Evolutionary conservation across 2,797 vertebrate species (phyloP).

Genomic region (Pantherophis vulpinus): DNA sequence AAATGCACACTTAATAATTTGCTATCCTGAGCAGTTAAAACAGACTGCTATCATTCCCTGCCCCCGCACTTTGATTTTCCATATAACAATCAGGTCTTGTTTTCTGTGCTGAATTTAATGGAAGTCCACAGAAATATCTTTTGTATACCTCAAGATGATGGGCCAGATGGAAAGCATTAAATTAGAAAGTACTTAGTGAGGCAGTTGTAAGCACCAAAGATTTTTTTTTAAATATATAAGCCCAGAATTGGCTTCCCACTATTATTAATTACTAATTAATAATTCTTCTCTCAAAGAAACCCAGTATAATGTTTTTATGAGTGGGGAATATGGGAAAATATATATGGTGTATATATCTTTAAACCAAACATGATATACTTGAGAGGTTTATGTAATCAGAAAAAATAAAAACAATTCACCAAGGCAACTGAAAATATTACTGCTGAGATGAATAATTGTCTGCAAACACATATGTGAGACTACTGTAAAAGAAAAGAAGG

Average conservation of each 20-base stretch:
- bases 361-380: not conserved
- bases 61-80: not conserved
- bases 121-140: conserved; percentile 12
- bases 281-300: conserved; percentile 8
- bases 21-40: conserved; percentile 9
- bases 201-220: conserved; percentile 13
- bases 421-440: conserved; percentile 1
- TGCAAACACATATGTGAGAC: not conserved
- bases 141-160: not conserved
- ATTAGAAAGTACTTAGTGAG: conserved; percentile 26
- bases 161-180: conserved; percentile 39
- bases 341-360: not conserved
- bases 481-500: conserved; percentile 17
- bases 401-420: conserved; percentile 38
- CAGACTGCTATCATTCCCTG: conserved; percentile 7
- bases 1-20: conserved; percentile 28
- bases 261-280: conserved; percentile 13
- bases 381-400: conserved; percentile 31
- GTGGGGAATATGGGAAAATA: not conserved
- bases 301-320: not conserved
- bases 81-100: conserved; percentile 21
- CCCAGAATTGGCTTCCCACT: conserved; percentile 11
- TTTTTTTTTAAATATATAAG: not conserved
- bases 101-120: conserved; percentile 40
- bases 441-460: not conserved